These are phyloP conservation scores for Aselliscus stoliczkanus DNA, from an alignment of 2,797 vertebrate species.

Conservation along the genomic window DNA sequence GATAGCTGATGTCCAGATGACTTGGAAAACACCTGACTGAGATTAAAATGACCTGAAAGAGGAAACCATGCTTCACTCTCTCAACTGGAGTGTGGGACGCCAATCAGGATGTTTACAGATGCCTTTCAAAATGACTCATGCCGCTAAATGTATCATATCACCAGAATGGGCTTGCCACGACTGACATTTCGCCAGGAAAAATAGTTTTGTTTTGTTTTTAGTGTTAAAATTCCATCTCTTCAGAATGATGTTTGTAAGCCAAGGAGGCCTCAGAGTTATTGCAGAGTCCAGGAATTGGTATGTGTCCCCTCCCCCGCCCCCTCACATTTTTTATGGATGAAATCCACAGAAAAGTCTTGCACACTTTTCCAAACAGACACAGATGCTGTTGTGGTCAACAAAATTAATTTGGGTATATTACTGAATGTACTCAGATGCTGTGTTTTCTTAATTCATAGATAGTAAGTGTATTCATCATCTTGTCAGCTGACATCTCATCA, in stretches of 20 bases:
- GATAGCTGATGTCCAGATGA: background rate
- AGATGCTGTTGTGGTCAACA: slow-evolving; percentile 6
- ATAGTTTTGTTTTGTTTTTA: background rate
- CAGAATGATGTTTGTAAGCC: background rate
- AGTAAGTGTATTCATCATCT: background rate
- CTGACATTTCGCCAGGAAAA: background rate
- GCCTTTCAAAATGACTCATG: background rate
- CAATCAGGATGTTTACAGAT: background rate
- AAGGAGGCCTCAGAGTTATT: background rate
- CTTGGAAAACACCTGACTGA: background rate
- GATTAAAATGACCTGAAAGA: background rate
- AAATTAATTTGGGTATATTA: background rate
- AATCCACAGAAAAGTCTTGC: background rate
- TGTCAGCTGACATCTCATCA: background rate
- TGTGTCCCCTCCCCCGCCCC: too few relatives aligned
- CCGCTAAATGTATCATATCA: background rate
- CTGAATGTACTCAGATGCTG: background rate
- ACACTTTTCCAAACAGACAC: background rate
- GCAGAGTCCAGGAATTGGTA: background rate
- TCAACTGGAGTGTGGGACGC: background rate
- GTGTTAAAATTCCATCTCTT: background rate
- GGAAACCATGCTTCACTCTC: background rate
- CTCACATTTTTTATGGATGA: background rate
- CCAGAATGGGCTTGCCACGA: background rate
- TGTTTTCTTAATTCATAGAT: background rate